A percentile compares a stretch with the other conserved stretches of the same genome.
phyloP scores from a whole-genome alignment of 2,797 vertebrate genomes.

The Liparis tanakae region DNA sequence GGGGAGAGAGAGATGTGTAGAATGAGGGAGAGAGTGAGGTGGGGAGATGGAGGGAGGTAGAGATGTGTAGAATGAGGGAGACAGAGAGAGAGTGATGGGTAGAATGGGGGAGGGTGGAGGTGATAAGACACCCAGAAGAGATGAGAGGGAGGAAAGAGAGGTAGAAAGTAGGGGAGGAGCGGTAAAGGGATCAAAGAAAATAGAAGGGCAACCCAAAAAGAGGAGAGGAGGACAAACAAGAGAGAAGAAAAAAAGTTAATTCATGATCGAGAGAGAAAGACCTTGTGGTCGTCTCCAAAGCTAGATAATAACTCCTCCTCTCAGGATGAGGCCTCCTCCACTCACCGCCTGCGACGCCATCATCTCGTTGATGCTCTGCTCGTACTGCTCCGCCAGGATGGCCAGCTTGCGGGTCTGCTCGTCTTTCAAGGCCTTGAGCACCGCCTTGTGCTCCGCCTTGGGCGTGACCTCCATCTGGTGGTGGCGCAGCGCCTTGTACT shows the following conservation, averaged over 20 bases:
- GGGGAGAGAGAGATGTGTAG: too few relatives aligned
- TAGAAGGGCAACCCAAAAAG: conserved; percentile 23
- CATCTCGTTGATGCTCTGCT: conserved; percentile 99
- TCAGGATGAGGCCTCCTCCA: not conserved
- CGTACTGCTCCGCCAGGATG: conserved; percentile 93
- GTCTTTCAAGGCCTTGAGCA: conserved; percentile 96
- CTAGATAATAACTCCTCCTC: too few relatives aligned
- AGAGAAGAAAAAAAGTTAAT: conserved; percentile 4
- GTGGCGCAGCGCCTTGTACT: conserved; percentile 99
- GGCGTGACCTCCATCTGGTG: conserved; percentile 99
- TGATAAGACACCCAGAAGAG: conserved; percentile 35
- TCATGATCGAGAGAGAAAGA: conserved; percentile 33
- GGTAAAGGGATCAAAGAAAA: conserved; percentile 16
- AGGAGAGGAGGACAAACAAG: conserved; percentile 4
- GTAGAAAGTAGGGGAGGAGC: conserved; percentile 5
- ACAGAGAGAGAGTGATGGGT: conserved; percentile 9
- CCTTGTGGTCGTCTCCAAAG: too few relatives aligned
- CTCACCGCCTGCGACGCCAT: conserved; percentile 99
- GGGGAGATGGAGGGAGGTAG: not conserved
- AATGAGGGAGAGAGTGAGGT: conserved; percentile 12
- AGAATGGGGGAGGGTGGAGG: not conserved
- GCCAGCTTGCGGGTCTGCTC: conserved; percentile 95
- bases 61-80: conserved; percentile 11
- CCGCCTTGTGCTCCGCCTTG: conserved; percentile 98
- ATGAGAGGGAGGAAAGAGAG: conserved; percentile 1